These are phyloP conservation scores for Lepas anatifera DNA, from an alignment of 2,888 invertebrate genomes.

Conservation along the genomic window DNA sequence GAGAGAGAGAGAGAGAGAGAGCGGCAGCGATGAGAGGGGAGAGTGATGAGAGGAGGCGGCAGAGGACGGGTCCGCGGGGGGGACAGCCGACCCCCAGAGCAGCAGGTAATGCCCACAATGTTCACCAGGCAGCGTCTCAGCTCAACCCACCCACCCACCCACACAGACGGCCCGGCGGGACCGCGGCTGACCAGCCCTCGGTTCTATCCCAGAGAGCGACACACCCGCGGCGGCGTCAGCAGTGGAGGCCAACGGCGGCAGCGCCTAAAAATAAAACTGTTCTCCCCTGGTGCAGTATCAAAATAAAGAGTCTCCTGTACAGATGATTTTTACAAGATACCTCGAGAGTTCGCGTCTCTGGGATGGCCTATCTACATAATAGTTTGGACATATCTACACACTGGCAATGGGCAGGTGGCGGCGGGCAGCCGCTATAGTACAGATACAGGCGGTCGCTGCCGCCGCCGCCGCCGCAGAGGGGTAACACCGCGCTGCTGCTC, in stretches of 20 bases:
- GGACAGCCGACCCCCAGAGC: not conserved
- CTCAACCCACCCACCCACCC: no score
- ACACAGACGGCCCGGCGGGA: no score
- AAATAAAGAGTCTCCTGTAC: constrained; percentile 5
- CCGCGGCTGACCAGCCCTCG: no score
- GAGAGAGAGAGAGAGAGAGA: no score
- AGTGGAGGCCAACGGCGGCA: no score
- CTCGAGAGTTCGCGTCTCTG: not conserved
- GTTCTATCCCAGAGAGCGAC: no score
- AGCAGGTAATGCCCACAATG: not conserved
- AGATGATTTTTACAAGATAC: constrained; percentile 10
- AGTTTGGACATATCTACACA: constrained; percentile 7
- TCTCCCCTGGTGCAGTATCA: not conserved
- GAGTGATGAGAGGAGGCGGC: not conserved
- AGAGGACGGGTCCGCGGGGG: not conserved
- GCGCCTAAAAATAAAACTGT: not conserved
- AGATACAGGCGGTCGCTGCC: not conserved
- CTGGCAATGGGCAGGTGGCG: no score
- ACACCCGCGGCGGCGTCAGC: no score
- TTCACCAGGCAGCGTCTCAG: not conserved
- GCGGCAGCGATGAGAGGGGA: no score
- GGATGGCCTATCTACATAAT: constrained; percentile 7
- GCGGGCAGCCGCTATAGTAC: no score
- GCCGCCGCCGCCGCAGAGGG: not conserved
- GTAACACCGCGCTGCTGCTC: not conserved